Conservation (phyloP, 2,113 vertebrate species). For the Melanocharis versteri region DNA sequence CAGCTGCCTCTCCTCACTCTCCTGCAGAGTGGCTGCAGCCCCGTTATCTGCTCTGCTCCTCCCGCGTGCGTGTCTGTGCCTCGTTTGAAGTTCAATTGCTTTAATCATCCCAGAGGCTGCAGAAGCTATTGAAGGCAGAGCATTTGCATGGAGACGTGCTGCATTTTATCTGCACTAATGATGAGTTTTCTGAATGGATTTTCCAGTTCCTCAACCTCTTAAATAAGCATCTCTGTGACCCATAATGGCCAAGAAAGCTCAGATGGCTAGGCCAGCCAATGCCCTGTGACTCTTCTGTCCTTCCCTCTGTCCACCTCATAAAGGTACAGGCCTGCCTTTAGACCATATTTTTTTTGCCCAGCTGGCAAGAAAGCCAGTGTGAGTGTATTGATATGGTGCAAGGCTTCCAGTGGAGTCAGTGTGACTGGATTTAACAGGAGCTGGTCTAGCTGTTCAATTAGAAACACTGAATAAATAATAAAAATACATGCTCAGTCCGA, state of each 20-base stretch:
- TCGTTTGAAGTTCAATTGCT: conserved; percentile 19
- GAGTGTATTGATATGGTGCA: neutral
- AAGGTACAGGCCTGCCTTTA: neutral
- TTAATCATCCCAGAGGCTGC: conserved; percentile 40
- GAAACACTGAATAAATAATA: neutral
- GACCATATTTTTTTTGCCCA: neutral
- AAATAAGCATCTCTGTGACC: neutral
- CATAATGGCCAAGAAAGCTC: neutral
- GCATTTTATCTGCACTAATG: neutral
- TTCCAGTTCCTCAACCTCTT: neutral
- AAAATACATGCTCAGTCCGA: neutral
- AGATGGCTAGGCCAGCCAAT: neutral
- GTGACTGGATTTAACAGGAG: neutral
- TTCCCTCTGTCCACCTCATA: neutral
- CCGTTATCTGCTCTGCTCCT: conserved; percentile 23
- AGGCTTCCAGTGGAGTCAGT: neutral
- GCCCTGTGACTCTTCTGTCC: neutral
- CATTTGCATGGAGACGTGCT: neutral
- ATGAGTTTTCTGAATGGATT: conserved; percentile 4
- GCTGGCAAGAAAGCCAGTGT: neutral
- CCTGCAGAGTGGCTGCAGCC: neutral
- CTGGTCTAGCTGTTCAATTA: neutral
- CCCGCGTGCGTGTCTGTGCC: accelerated
- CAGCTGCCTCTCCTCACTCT: neutral
- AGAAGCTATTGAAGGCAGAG: neutral